These are phyloP conservation scores for Branchinecta lindahli DNA, from an alignment of 1,140 invertebrate species.

Conservation along the genomic window DNA sequence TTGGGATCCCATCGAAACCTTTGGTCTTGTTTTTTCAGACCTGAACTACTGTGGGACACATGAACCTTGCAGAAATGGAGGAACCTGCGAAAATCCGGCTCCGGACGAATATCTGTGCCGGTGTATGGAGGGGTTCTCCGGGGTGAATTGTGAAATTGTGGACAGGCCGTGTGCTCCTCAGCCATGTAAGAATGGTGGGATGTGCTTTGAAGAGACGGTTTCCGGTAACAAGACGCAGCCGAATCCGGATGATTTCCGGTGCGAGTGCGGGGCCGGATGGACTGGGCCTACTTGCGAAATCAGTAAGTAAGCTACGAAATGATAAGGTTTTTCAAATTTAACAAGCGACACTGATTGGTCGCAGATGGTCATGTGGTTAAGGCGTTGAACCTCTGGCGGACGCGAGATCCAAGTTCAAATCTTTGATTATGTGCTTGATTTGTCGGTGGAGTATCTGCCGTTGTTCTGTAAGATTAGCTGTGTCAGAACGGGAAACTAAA, in stretches of 20 bases:
- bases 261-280: slow-evolving; percentile 36
- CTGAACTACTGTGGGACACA: slow-evolving; percentile 30
- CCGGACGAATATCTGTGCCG: slow-evolving; percentile 33
- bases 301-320: slow-evolving; percentile 24
- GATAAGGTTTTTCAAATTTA: background rate
- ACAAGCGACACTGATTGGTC: background rate
- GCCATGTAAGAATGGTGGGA: slow-evolving; percentile 41
- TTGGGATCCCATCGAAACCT: too few relatives aligned
- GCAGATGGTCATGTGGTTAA: background rate
- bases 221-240: slow-evolving; percentile 35
- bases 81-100: slow-evolving; percentile 32
- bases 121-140: slow-evolving; percentile 31
- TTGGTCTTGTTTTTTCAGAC: too few relatives aligned
- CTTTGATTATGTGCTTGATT: background rate
- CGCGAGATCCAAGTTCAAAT: background rate
- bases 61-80: slow-evolving; percentile 34
- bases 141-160: slow-evolving; percentile 36
- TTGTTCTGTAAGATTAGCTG: background rate
- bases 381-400: background rate
- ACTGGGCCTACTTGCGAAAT: slow-evolving; percentile 41
- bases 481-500: too few relatives aligned
- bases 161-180: slow-evolving; percentile 36
- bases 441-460: background rate
- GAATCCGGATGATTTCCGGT: slow-evolving; percentile 41
- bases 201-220: slow-evolving; percentile 33